These are phyloP conservation scores for Hippocampus barbouri DNA, from an alignment of 2,113 vertebrate genomes.

Conservation along the genomic window DNA sequence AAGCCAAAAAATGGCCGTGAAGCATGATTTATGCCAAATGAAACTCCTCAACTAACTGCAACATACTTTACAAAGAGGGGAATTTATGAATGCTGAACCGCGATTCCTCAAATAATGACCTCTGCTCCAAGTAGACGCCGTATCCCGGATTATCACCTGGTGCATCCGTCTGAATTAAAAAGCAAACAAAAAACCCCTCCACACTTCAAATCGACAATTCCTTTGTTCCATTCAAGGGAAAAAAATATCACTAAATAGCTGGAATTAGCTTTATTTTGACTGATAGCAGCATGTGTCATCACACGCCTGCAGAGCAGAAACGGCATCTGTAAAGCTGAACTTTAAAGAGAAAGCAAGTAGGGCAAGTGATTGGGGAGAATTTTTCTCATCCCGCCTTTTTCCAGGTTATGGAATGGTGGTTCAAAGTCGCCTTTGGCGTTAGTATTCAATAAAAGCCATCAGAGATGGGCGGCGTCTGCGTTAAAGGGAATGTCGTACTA, in stretches of 20 bases:
- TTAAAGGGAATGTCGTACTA: too few relatives aligned
- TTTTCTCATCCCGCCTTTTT: background rate
- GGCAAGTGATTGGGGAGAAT: background rate
- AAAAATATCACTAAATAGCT: background rate
- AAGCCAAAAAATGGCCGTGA: background rate
- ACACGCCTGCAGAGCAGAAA: background rate
- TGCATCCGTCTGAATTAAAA: too few relatives aligned
- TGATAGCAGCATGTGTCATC: too few relatives aligned
- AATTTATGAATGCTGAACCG: background rate
- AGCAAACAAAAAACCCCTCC: too few relatives aligned
- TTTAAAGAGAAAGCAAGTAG: background rate
- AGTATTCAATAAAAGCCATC: too few relatives aligned
- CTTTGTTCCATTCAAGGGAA: too few relatives aligned
- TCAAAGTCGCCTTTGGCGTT: background rate
- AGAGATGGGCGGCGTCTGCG: background rate
- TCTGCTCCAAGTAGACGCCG: too few relatives aligned
- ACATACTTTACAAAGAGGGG: background rate
- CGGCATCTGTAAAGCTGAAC: background rate
- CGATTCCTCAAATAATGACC: too few relatives aligned
- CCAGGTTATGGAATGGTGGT: background rate
- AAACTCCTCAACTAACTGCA: background rate
- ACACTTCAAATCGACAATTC: too few relatives aligned
- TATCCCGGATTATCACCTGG: too few relatives aligned
- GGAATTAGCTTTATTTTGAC: background rate
- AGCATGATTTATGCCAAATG: background rate